phyloP scores from a whole-genome alignment of 1,140 invertebrate species.

The Nasonia longicornis region DNA sequence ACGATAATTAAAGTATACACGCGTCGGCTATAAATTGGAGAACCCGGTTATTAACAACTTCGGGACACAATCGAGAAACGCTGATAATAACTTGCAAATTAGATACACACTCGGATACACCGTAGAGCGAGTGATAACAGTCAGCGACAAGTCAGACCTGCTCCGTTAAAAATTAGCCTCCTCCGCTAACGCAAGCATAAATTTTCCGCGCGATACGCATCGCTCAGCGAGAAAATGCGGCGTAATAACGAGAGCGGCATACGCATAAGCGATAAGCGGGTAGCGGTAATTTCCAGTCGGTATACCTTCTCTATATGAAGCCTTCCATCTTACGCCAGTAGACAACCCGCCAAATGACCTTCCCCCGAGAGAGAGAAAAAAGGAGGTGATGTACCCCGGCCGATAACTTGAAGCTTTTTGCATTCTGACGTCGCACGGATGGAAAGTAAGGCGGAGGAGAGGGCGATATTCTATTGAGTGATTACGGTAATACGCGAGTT shows the following conservation, averaged over 20 bases:
- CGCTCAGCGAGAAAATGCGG: neutral
- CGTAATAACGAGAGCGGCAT: neutral
- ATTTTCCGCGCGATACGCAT: neutral
- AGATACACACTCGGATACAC: neutral
- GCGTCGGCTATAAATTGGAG: neutral
- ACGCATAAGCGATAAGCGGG: neutral
- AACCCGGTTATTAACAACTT: neutral
- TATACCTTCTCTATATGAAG: neutral
- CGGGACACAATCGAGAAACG: neutral
- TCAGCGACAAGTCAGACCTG: neutral
- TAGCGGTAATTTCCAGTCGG: neutral
- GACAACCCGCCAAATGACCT: neutral
- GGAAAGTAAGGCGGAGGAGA: neutral
- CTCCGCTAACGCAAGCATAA: neutral
- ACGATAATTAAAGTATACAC: neutral
- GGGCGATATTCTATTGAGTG: constrained; percentile 17
- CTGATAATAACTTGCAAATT: neutral
- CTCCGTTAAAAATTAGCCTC: neutral
- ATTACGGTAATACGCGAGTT: constrained; percentile 12
- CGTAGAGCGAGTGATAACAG: neutral
- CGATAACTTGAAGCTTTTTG: constrained; percentile 3
- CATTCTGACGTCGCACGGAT: neutral
- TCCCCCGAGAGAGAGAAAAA: neutral
- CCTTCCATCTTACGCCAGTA: neutral
- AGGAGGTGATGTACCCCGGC: neutral